Evolutionary conservation across 1,140 invertebrate genomes (phyloP), one percentile per base, ranked within the genome.

Genomic region (Muscidifurax raptorellus): DNA sequence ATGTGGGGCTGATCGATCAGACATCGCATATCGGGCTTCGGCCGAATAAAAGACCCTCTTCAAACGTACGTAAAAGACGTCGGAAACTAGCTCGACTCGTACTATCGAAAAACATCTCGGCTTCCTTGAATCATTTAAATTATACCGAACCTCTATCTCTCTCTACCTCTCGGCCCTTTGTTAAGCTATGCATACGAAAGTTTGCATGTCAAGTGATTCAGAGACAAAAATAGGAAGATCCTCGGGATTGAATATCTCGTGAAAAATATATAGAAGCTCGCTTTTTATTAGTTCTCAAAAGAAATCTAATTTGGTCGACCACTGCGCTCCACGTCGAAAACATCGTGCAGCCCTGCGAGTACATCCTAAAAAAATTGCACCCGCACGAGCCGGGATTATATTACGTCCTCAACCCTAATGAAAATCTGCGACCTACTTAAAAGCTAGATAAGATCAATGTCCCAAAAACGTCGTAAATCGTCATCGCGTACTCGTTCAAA

Each of bases 1-100:
- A 82, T 82, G 27, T 27, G 36, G 69, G 80, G 69, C 18, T 52
- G 25, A 74, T 82, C 69, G 80, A 82, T 80, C 79, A 47, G 25
- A 69, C 66, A 80, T 40, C 36, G n/a, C n/a, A n/a, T n/a, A n/a
- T n/a, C n/a, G n/a, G 18, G 30, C 7, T 64, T 25, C 44, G 44
- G 7, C 10, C 47, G 25, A 64, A 76, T 44, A 47, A 64, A 76
- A 78, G 40, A 22, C 10, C 27, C 74, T 47, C n/a, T 52, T 76
- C 28, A 69, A 69, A 28, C 7, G 28, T 30, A 28, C 13, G 66
- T 69, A 27, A 69, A 69, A 69, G 3, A 69, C 52, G 18, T 12
- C 52, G 18, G 52, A n/a, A 59, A 59, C 22, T 18, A n/a, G 18
- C 22, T n/a, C 4, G 22, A 59, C 52, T 59, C 52, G 0, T 59